phyloP scores from a whole-genome alignment of 2,888 invertebrate species.

The Rotaria magnacalcarata region DNA sequence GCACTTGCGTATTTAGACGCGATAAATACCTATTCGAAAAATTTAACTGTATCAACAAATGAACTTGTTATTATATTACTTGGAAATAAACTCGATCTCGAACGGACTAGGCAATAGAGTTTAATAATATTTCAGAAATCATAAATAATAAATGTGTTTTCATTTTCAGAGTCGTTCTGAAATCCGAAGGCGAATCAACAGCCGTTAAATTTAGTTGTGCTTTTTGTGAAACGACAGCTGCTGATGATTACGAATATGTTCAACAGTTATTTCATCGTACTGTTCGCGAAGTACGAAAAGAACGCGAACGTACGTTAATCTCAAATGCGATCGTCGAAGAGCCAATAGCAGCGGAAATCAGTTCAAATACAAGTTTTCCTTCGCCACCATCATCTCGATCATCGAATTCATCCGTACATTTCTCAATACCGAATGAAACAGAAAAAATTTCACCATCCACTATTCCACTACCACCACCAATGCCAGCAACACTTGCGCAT shows the following conservation, averaged over 20 bases:
- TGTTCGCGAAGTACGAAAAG: conserved; percentile 53
- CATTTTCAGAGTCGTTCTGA: neutral
- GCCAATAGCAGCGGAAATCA: neutral
- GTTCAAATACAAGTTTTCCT: neutral
- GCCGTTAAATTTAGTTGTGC: conserved; percentile 54
- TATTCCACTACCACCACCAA: conserved; percentile 1
- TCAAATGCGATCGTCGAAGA: neutral
- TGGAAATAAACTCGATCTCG: conserved; percentile 61
- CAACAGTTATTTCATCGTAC: conserved; percentile 56
- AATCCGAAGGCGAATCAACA: conserved; percentile 47
- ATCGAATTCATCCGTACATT: neutral
- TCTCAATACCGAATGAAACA: neutral
- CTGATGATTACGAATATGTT: conserved; percentile 57
- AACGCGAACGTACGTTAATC: conserved; percentile 50
- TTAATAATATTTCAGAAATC: no score
- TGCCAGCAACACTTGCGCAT: neutral
- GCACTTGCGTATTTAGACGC: conserved; percentile 58
- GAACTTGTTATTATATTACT: conserved; percentile 53
- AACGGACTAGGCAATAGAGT: conserved; percentile 58
- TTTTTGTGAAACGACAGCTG: conserved; percentile 59
- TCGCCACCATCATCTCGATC: neutral
- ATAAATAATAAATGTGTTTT: neutral
- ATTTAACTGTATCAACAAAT: neutral
- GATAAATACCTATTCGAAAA: conserved; percentile 45
- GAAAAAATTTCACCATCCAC: neutral